Conservation (phyloP, 2,888 invertebrate species). For the Rotaria magnacalcarata region DNA sequence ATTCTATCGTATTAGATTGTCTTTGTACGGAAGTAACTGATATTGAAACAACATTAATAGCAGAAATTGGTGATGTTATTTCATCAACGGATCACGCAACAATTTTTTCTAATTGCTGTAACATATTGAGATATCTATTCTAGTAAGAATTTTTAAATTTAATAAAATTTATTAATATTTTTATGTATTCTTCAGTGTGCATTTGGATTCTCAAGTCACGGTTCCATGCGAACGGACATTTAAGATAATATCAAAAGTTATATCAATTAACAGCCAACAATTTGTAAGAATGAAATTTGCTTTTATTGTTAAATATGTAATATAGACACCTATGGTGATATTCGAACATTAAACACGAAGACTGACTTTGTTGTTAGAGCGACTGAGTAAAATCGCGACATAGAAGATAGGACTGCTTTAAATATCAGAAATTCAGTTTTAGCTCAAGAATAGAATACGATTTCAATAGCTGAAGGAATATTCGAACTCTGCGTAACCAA, state of each 20-base stretch:
- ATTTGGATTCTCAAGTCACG: neutral
- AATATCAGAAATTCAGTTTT: no score
- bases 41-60: neutral
- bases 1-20: neutral
- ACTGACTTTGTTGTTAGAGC: no score
- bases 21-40: neutral
- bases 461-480: no score
- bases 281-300: neutral
- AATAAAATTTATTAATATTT: neutral
- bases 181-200: neutral
- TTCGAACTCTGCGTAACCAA: no score
- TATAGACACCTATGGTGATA: no score
- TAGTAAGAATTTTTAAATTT: neutral
- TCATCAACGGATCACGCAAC: neutral
- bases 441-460: no score
- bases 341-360: no score
- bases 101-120: constrained; percentile 21
- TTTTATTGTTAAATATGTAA: neutral
- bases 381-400: no score
- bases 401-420: no score
- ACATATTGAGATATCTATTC: neutral
- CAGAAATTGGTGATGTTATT: neutral
- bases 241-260: constrained; percentile 25
- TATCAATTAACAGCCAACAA: neutral
- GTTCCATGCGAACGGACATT: constrained; percentile 6